A percentile compares a stretch with the other conserved stretches of the same genome.
phyloP scores from a whole-genome alignment of 2,888 invertebrate genomes.

The Catonia carolina region DNA sequence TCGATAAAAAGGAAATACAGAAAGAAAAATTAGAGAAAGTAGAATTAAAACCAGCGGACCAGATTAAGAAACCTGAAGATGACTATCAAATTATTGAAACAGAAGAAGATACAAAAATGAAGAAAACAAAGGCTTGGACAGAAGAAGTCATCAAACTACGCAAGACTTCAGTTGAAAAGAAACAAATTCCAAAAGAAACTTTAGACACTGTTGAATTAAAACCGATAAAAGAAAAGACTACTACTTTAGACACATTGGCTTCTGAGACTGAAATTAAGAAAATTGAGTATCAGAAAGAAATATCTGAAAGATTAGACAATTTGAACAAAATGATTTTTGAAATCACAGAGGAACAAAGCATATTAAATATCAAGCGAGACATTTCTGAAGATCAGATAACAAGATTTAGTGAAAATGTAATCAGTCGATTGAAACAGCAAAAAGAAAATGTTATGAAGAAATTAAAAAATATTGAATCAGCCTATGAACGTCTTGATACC shows the following conservation, averaged over 20 bases:
- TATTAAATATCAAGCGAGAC: too few species aligned
- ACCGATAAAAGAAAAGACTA: conserved; percentile 43
- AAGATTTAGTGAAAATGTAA: too few species aligned
- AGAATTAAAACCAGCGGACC: conserved; percentile 32
- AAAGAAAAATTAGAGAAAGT: conserved; percentile 40
- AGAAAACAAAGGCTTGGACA: conserved; percentile 37
- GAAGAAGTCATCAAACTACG: conserved; percentile 41
- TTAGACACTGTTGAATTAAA: conserved; percentile 44
- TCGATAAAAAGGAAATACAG: conserved; percentile 33
- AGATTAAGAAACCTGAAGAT: conserved; percentile 6
- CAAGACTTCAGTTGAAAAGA: conserved; percentile 36
- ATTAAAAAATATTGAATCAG: background rate
- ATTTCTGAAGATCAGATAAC: too few species aligned
- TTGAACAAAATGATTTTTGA: background rate
- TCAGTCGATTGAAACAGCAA: background rate
- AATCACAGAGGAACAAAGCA: background rate
- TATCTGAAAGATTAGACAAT: background rate
- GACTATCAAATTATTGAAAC: background rate
- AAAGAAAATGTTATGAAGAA: background rate
- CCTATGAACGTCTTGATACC: too few species aligned
- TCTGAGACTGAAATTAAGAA: background rate
- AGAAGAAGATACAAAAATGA: background rate
- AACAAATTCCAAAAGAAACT: conserved; percentile 31
- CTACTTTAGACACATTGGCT: background rate
- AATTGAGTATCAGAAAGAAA: background rate